A percentile compares a stretch with the other conserved stretches of the same genome.
Evolutionary conservation across 2,113 vertebrate genomes (phyloP).

Genomic region (Rallus limicola): DNA sequence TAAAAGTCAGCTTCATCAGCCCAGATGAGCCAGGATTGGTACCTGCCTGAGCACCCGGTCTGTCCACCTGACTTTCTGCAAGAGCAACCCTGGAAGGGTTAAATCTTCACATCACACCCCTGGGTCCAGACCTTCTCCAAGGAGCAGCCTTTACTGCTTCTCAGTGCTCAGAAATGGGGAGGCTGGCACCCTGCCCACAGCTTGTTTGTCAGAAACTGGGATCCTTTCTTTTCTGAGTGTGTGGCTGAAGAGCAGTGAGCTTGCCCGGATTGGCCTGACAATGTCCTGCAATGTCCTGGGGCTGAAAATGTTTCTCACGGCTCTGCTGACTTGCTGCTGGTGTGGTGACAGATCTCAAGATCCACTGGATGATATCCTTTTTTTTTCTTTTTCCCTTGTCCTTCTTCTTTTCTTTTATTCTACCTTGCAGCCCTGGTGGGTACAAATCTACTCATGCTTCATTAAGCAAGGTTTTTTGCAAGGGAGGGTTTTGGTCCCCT

Average conservation of each 20-base stretch:
- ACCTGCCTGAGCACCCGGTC: rapidly evolving
- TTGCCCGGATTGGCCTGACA: not conserved
- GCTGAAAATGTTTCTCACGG: constrained; percentile 8
- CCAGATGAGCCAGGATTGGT: not conserved
- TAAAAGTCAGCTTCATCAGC: not conserved
- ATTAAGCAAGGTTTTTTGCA: not conserved
- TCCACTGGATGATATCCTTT: not conserved
- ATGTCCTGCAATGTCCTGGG: not conserved
- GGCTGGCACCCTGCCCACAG: constrained; percentile 23
- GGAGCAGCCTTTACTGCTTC: not conserved
- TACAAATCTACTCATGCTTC: not conserved
- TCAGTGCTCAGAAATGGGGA: not conserved
- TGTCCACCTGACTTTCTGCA: rapidly evolving
- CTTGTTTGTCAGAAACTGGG: constrained; percentile 25
- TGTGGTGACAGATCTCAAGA: not conserved
- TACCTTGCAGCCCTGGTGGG: not conserved
- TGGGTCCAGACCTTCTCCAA: not conserved
- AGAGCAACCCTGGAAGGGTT: not conserved
- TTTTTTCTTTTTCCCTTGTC: not conserved
- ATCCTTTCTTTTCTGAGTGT: not conserved
- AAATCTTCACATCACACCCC: not conserved
- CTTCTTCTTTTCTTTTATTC: not conserved
- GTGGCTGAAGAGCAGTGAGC: not conserved
- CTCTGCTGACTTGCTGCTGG: not conserved
- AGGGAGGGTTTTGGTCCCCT: not conserved